These are phyloP conservation scores for Alfaro cultratus DNA, from an alignment of 2,797 vertebrate genomes.

Conservation along the genomic window DNA sequence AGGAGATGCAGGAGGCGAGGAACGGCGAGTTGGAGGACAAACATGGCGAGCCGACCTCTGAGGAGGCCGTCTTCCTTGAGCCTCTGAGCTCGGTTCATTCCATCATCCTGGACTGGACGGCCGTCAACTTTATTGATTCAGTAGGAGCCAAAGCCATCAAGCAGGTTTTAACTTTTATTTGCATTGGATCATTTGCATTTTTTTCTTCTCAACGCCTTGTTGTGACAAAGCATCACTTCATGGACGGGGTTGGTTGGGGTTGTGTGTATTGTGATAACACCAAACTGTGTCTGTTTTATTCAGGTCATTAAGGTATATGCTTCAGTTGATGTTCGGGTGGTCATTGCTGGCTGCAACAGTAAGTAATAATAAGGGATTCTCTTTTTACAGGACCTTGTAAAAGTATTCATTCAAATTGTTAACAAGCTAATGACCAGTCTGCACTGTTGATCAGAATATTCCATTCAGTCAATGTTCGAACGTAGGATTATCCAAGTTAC, in stretches of 20 bases:
- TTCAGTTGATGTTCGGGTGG: constrained; percentile 83
- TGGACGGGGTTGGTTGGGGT: neutral
- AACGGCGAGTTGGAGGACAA: constrained; percentile 79
- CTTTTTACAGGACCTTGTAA: neutral
- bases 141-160: constrained; percentile 93
- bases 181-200: too few species aligned
- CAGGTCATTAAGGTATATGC: constrained; percentile 93
- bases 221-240: neutral
- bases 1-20: constrained; percentile 57
- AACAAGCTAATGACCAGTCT: too few species aligned
- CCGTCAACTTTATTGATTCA: constrained; percentile 91
- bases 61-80: constrained; percentile 81
- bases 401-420: too few species aligned
- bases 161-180: constrained; percentile 72
- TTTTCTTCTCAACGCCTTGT: neutral
- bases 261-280: neutral
- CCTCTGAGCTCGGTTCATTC: constrained; percentile 75
- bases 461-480: too few species aligned
- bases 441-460: too few species aligned
- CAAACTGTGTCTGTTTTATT: constrained; percentile 31
- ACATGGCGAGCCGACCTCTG: constrained; percentile 53
- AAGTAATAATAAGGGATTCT: constrained; percentile 73
- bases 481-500: too few species aligned
- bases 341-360: constrained; percentile 89
- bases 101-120: constrained; percentile 90